Evolutionary conservation across 1,140 invertebrate species (phyloP), one percentile per base, ranked within the genome.

Genomic region (Drosophila arawakana): DNA sequence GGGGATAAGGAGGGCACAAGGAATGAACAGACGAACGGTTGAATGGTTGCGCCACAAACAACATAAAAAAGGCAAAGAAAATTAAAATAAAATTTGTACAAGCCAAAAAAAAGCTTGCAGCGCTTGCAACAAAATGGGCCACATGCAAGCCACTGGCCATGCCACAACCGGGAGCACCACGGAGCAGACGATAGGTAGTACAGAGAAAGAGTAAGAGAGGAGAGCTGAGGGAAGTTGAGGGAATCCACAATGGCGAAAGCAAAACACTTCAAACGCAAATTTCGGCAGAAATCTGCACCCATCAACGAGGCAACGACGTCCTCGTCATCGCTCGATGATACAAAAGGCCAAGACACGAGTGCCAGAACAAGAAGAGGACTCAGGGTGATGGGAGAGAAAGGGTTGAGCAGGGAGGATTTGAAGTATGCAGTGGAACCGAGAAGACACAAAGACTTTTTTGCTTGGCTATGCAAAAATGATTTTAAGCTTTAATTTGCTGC

Each of bases 231-330:
- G 3, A 5, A 61, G 8, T 2, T 35, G 1, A 25, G 21, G 6
- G 21, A 34, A 3, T 41, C n/a, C 50, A 70, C 58, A 74, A 73
- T 66, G 62, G 62, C 76, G 44, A 59, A 66, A 79, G 69, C 71
- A 72, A 75, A 77, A 63, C 84, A 88, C 84, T 88, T 89, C 80
- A 88, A 88, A 89, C 80, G 69, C 78, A 84, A 91, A 89, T 91
- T 91, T 91, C 89, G 83, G 83, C 89, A 89, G 89, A 91, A 91
- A 91, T 91, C 83, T 91, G 89, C 88, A 91, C 84, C 83, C 89
- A 91, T 91, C 89, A 89, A 80, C 89, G 49, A 71, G 57, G 61
- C 70, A 61, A 71, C 62, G 67, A 75, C 52, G 71, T 90, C 71
- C 78, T 80, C 88, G 77, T 86, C 86, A 77, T 86, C 70, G 63